Evolutionary conservation across 2,888 invertebrate species (phyloP).

Genomic region (Epistrophe grossulariae): DNA sequence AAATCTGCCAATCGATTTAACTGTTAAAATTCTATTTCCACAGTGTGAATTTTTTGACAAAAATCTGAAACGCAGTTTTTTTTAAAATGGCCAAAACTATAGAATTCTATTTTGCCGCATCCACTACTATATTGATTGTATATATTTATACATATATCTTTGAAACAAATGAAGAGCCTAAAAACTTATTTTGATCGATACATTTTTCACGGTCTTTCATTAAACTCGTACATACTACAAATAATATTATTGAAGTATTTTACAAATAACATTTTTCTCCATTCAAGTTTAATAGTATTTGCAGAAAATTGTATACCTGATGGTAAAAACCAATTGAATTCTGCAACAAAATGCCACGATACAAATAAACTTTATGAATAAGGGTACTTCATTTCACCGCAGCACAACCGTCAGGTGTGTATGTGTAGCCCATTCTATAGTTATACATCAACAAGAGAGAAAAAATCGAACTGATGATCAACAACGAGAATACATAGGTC

Average conservation of each 20-base stretch:
- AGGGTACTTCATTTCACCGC: slow-evolving; percentile 40
- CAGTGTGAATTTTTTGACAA: too few relatives aligned
- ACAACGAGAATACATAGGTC: slow-evolving; percentile 17
- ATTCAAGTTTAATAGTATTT: slow-evolving; percentile 35
- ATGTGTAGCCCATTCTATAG: neutral
- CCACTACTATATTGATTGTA: too few relatives aligned
- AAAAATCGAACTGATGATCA: neutral
- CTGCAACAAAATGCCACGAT: slow-evolving; percentile 11
- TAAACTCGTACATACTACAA: neutral
- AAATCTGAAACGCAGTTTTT: too few relatives aligned
- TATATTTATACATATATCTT: neutral
- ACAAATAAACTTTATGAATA: slow-evolving; percentile 54
- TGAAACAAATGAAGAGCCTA: slow-evolving; percentile 2
- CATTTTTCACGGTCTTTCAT: neutral
- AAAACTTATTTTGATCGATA: slow-evolving; percentile 16
- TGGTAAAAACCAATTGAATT: slow-evolving; percentile 21
- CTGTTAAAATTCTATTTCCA: too few relatives aligned
- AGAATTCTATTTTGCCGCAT: too few relatives aligned
- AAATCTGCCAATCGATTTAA: too few relatives aligned
- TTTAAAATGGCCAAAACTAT: too few relatives aligned
- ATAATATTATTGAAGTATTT: slow-evolving; percentile 13
- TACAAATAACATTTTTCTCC: slow-evolving; percentile 25
- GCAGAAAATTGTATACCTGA: slow-evolving; percentile 22
- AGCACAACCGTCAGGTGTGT: neutral
- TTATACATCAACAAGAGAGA: neutral